These are phyloP conservation scores for Homarus gammarus DNA, from an alignment of 2,888 invertebrate genomes.

Conservation along the genomic window DNA sequence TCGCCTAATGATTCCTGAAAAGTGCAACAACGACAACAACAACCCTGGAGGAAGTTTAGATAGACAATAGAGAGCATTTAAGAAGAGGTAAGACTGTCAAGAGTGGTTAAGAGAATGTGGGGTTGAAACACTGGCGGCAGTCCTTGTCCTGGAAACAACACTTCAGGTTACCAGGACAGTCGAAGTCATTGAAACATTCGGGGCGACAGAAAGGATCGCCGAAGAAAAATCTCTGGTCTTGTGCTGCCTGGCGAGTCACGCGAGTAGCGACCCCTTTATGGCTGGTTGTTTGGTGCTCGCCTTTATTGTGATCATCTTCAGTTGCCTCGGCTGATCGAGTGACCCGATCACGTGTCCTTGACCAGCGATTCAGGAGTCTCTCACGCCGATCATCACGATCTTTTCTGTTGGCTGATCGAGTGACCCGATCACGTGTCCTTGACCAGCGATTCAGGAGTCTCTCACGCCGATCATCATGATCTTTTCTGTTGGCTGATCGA, in stretches of 20 bases:
- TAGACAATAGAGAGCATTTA: too few relatives aligned
- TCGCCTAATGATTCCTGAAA: too few relatives aligned
- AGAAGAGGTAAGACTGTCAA: too few relatives aligned
- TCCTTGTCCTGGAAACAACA: conserved; percentile 49
- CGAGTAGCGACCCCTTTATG: background rate
- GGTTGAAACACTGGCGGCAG: conserved; percentile 44
- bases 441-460: background rate
- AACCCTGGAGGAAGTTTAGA: too few relatives aligned
- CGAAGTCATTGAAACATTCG: conserved; percentile 59
- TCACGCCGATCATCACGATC: conserved; percentile 42
- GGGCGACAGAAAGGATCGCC: conserved; percentile 45
- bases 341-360: background rate
- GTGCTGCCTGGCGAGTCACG: conserved; percentile 31
- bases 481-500: conserved; percentile 5
- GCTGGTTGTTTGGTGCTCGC: background rate
- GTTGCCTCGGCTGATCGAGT: conserved; percentile 2
- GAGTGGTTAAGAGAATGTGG: conserved; percentile 2
- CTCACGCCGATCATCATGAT: conserved; percentile 39
- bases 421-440: background rate
- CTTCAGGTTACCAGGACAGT: conserved; percentile 61
- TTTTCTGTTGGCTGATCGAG: background rate
- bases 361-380: conserved; percentile 10
- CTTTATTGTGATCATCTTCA: background rate
- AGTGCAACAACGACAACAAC: too few relatives aligned
- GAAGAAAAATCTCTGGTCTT: conserved; percentile 48